A percentile compares a stretch with the other conserved stretches of the same genome.
These are phyloP conservation scores for Apodemia zela DNA, from an alignment of 2,888 invertebrate species.

Conservation along the genomic window DNA sequence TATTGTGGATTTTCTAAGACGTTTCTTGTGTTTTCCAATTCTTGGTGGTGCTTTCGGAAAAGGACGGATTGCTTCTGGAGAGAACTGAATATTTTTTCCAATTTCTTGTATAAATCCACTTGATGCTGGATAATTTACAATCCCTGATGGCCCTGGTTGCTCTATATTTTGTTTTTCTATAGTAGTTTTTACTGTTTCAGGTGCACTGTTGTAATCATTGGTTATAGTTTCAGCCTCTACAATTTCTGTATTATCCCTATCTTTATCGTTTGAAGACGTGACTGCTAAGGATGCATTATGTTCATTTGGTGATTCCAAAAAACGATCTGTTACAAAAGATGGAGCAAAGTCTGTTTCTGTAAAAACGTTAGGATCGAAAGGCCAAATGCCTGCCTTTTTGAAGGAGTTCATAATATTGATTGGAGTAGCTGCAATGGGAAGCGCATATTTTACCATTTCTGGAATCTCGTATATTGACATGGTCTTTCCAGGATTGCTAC, in stretches of 20 bases:
- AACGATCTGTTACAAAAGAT: constrained; percentile 29
- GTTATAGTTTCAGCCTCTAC: neutral
- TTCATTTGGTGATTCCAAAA: neutral
- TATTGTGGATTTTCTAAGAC: too few species aligned
- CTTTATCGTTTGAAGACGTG: too few species aligned
- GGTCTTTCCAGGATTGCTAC: constrained; percentile 30
- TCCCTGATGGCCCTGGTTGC: neutral
- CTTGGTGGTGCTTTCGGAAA: neutral
- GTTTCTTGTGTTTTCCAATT: too few species aligned
- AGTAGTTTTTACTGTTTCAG: neutral
- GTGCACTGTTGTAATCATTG: neutral
- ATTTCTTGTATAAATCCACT: neutral
- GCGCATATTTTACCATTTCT: constrained; percentile 33
- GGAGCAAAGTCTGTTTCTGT: constrained; percentile 24
- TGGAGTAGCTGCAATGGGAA: constrained; percentile 32
- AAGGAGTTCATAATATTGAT: constrained; percentile 31
- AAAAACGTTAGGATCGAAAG: constrained; percentile 28
- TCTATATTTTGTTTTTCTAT: neutral
- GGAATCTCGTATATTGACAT: constrained; percentile 33
- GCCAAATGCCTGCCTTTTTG: constrained; percentile 33
- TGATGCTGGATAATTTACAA: neutral
- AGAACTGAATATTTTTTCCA: neutral
- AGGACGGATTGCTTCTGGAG: neutral
- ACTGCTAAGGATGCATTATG: neutral
- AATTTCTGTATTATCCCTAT: neutral